Evolutionary conservation across 2,888 invertebrate genomes (phyloP).

Genomic region (Adelphocoris suturalis): DNA sequence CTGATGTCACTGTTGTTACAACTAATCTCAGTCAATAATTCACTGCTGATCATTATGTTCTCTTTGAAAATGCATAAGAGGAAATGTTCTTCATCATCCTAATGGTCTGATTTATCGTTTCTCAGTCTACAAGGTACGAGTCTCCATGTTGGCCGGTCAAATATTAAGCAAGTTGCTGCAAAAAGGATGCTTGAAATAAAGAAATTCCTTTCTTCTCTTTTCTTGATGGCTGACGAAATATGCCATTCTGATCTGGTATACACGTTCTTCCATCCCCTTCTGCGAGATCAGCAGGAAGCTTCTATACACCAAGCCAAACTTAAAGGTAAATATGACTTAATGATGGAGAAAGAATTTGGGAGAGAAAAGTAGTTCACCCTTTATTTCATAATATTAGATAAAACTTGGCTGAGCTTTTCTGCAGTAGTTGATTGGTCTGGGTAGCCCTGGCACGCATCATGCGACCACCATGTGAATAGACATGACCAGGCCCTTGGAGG

Average conservation of each 20-base stretch:
- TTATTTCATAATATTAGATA: too few relatives aligned
- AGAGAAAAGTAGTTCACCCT: too few relatives aligned
- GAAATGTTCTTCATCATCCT: too few relatives aligned
- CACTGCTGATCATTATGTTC: too few relatives aligned
- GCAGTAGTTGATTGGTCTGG: too few relatives aligned
- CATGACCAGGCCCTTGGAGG: too few relatives aligned
- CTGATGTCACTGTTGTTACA: too few relatives aligned
- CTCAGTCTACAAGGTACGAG: constrained; percentile 84
- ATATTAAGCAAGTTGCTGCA: constrained; percentile 96
- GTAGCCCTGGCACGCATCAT: too few relatives aligned
- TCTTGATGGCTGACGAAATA: constrained; percentile 94
- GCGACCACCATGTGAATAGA: too few relatives aligned
- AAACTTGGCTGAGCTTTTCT: too few relatives aligned
- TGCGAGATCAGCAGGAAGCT: constrained; percentile 95
- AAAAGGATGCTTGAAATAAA: constrained; percentile 93
- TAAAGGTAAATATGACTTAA: constrained; percentile 82
- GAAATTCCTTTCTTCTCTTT: constrained; percentile 91
- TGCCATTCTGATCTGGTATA: constrained; percentile 97
- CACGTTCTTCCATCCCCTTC: constrained; percentile 98
- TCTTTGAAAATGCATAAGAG: too few relatives aligned
- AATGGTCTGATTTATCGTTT: constrained; percentile 71
- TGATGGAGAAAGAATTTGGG: not conserved
- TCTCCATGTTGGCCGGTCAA: constrained; percentile 92
- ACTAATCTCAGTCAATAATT: too few relatives aligned
- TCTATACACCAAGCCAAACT: constrained; percentile 88